A percentile compares a stretch with the other conserved stretches of the same genome.
phyloP scores from a whole-genome alignment of 2,888 invertebrate species.

The Petrolisthes cinctipes region DNA sequence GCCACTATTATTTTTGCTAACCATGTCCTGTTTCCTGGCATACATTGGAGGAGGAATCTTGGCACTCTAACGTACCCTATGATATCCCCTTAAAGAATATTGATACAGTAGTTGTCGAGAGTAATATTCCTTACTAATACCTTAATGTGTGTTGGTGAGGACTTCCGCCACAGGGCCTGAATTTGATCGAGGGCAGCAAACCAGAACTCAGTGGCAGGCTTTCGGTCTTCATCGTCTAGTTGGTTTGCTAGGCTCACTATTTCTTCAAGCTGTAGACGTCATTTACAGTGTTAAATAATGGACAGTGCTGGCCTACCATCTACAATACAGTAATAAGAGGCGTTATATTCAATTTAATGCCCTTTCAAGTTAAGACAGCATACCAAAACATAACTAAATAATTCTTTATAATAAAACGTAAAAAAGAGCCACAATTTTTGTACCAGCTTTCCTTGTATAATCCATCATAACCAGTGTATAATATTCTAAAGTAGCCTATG shows the following conservation, averaged over 20 bases:
- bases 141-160: not conserved
- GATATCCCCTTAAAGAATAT: too few relatives aligned
- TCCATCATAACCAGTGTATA: too few relatives aligned
- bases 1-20: too few relatives aligned
- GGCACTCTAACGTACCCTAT: too few relatives aligned
- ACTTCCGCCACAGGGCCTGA: conserved; percentile 33
- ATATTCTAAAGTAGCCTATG: too few relatives aligned
- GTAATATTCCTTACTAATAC: not conserved
- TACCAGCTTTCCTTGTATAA: too few relatives aligned
- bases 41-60: too few relatives aligned
- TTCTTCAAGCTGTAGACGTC: conserved; percentile 32
- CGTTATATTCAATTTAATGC: not conserved
- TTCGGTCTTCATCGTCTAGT: conserved; percentile 34
- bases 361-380: not conserved
- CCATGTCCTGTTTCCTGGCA: too few relatives aligned
- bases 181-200: conserved; percentile 30
- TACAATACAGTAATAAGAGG: not conserved
- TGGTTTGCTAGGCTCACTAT: conserved; percentile 29
- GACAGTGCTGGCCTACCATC: not conserved
- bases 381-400: not conserved
- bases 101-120: not conserved
- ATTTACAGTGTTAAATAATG: not conserved
- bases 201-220: conserved; percentile 27
- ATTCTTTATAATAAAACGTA: not conserved
- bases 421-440: not conserved